phyloP scores from a whole-genome alignment of 2,113 vertebrate species.

The Nansenia antarctica region DNA sequence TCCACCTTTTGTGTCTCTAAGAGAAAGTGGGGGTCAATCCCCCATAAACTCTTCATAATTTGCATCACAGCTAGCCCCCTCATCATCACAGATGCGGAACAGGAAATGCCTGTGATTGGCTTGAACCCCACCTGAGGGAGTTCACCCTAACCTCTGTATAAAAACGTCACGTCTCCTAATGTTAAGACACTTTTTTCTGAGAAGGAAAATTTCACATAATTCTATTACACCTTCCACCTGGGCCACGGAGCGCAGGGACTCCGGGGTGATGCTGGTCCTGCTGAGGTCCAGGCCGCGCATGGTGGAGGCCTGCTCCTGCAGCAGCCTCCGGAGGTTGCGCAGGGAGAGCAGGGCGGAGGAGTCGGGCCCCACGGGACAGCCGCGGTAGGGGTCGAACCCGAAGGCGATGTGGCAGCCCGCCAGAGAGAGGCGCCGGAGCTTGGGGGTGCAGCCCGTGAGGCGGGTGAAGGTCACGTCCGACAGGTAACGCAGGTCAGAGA shows the following conservation, averaged over 20 bases:
- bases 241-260: conserved; percentile 73
- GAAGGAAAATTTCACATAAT: too few species aligned
- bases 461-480: conserved; percentile 81
- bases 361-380: conserved; percentile 58
- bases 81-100: too few species aligned
- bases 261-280: conserved; percentile 75
- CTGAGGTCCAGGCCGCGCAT: conserved; percentile 78
- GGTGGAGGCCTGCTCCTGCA: conserved; percentile 65
- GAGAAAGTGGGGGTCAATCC: too few species aligned
- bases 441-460: conserved; percentile 75
- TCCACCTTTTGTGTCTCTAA: too few species aligned
- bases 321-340: conserved; percentile 72
- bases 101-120: too few species aligned
- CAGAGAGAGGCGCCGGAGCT: conserved; percentile 72
- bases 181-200: too few species aligned
- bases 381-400: conserved; percentile 72
- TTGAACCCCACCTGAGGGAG: too few species aligned
- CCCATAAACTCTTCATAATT: too few species aligned
- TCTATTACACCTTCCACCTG: too few species aligned
- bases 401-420: conserved; percentile 83
- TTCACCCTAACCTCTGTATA: too few species aligned
- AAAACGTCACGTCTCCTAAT: too few species aligned
- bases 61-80: too few species aligned
- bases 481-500: conserved; percentile 79
- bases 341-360: conserved; percentile 78